These are phyloP conservation scores for Aulostomus chinensis DNA, from an alignment of 2,797 vertebrate species.

Conservation along the genomic window DNA sequence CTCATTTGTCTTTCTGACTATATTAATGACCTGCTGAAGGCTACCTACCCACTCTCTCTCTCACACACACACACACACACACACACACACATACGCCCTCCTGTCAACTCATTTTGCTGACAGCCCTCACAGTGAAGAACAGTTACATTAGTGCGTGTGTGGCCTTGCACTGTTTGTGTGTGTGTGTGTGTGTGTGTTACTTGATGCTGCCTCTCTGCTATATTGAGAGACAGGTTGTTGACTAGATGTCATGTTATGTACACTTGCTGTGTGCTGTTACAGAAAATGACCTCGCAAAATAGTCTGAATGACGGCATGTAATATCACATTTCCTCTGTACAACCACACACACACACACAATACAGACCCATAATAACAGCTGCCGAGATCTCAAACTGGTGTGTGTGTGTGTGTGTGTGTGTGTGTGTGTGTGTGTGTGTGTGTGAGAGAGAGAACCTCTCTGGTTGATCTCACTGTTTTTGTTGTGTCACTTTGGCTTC, in stretches of 20 bases:
- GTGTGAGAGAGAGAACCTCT: background rate
- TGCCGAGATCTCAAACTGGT: background rate
- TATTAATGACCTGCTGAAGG: constrained; percentile 50
- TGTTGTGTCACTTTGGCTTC: background rate
- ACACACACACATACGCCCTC: background rate
- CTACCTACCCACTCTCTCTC: constrained; percentile 16
- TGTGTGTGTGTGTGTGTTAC: constrained; percentile 6
- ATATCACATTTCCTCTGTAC: background rate
- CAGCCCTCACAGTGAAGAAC: constrained; percentile 13
- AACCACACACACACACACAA: background rate
- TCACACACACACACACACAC: background rate
- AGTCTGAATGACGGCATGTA: background rate
- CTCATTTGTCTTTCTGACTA: constrained; percentile 5
- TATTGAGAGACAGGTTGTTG: background rate
- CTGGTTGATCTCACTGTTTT: background rate
- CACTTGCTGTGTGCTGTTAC: background rate
- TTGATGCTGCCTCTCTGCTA: background rate
- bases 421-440: background rate
- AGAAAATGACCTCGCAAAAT: background rate
- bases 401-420: background rate
- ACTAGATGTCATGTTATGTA: background rate
- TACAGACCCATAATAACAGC: background rate
- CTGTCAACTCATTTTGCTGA: background rate
- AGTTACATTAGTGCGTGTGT: constrained; percentile 1
- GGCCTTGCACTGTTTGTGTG: background rate